Base-by-base conservation (phyloP, 2,113 vertebrate genomes). In the Accipiter cooperii region DNA sequence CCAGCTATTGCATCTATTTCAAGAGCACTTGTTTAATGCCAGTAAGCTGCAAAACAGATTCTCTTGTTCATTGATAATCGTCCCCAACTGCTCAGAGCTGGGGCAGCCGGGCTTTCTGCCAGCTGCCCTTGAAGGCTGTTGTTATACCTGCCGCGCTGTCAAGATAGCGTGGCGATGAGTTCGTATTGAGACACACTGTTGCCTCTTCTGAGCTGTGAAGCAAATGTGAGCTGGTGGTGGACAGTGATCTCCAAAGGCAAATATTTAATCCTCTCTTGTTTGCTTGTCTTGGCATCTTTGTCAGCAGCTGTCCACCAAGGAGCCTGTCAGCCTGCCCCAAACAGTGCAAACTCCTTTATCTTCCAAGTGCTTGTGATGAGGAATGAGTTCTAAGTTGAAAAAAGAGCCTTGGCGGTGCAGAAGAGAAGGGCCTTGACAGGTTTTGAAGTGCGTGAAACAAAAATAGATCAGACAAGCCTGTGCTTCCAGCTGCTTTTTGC, bases 381-480 rank as follows among this genome's bases (percentile, higher is more conserved):
- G 40, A 78, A 33, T 33, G 61, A 93, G 87, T 44, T 85, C 1
- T n/a, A 47, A 74, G 47, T 57, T 58, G 42, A 84, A 84, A 84
- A 89, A 82, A 61, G 77, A 94, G 46, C 22, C 29, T 86, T 55
- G 25, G 51, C 25, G 29, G 38, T 46, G 12, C 46, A 86, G 77
- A 70, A 90, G 58, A 47, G 49, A 95, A 84, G 42, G 47, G 26
- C 28, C 49, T 89, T 92, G 90, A 89, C 86, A 84, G 47, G 57
- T 84, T 92, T 88, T 93, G 90, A 95, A 94, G 64, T 71, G 31
- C 34, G 33, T 68, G 31, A 84, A 87, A 79, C 79, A 84, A 93
- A 90, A 96, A 90, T 78, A 94, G 90, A 88, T 94, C n/a, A 86
- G 85, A 88, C 47, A 81, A 89, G 68, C 15, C 63, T 58, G 34